phyloP scores from a whole-genome alignment of 1,140 invertebrate genomes.

The Oncopeltus fasciatus region DNA sequence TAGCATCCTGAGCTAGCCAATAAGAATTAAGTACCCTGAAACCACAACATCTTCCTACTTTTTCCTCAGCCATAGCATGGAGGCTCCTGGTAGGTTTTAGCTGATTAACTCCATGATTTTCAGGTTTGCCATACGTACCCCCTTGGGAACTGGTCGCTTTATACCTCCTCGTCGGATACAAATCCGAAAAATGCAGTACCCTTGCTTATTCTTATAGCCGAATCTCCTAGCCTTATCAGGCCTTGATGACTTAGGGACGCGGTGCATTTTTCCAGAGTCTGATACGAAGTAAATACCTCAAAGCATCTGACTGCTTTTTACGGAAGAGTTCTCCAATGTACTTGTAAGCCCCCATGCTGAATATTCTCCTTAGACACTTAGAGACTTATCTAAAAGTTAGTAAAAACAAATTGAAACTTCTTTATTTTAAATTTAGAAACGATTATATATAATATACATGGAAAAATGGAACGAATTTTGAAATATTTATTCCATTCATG shows the following conservation, averaged over 20 bases:
- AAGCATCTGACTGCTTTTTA: constrained; percentile 97
- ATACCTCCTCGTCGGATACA: constrained; percentile 94
- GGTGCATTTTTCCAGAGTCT: constrained; percentile 91
- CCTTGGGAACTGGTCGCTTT: constrained; percentile 96
- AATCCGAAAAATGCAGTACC: constrained; percentile 93
- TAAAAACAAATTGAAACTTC: not conserved
- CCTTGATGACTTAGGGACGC: constrained; percentile 85
- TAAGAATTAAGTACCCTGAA: constrained; percentile 94
- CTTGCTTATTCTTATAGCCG: constrained; percentile 96
- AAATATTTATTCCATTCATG: too few species aligned
- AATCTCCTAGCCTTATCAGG: constrained; percentile 95
- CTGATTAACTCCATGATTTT: constrained; percentile 96
- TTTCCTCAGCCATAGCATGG: constrained; percentile 94
- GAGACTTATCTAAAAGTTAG: too few species aligned
- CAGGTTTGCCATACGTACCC: constrained; percentile 97
- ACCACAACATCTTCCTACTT: constrained; percentile 81
- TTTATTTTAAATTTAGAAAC: too few species aligned
- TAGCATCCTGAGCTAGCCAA: constrained; percentile 97
- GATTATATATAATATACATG: too few species aligned
- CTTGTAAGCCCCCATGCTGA: constrained; percentile 93
- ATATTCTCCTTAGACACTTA: too few species aligned
- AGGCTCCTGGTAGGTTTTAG: constrained; percentile 87
- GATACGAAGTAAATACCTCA: constrained; percentile 82
- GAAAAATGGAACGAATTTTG: too few species aligned
- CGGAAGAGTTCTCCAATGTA: constrained; percentile 98